Percentiles rank a stretch among this genome's conserved stretches.
Conservation (phyloP, 2,113 vertebrate genomes). For the Ovibos moschatus region DNA sequence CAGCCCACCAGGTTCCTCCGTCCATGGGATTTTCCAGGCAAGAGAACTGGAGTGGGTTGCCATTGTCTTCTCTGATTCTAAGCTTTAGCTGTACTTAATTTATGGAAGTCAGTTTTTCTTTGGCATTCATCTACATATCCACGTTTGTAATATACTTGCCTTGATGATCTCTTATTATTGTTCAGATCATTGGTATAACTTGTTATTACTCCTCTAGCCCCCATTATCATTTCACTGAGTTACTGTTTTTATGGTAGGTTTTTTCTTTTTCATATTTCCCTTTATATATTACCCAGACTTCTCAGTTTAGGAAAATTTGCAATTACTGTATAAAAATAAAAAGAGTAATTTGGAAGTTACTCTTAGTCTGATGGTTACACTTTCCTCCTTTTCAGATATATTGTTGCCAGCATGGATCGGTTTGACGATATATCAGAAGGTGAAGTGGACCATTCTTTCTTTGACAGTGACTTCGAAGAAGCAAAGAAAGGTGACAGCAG, state of each 20-base stretch:
- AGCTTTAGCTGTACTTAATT: neutral
- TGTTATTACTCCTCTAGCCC: neutral
- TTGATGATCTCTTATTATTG: neutral
- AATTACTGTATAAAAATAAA: neutral
- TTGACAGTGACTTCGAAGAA: slow-evolving; percentile 92
- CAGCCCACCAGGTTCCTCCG: too few relatives aligned
- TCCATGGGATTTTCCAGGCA: too few relatives aligned
- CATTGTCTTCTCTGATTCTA: neutral
- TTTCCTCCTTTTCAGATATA: slow-evolving; percentile 52
- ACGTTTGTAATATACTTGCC: neutral
- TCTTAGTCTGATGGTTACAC: neutral
- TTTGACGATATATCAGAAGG: slow-evolving; percentile 85
- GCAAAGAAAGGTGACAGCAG: slow-evolving; percentile 66
- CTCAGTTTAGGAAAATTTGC: neutral
- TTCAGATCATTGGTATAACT: neutral
- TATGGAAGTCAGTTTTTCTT: neutral
- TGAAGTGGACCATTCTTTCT: slow-evolving; percentile 97
- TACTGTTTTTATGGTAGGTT: neutral
- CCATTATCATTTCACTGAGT: neutral
- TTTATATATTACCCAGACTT: neutral
- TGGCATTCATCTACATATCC: neutral
- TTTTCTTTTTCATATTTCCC: neutral
- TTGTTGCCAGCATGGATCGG: slow-evolving; percentile 82
- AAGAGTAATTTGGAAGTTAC: neutral
- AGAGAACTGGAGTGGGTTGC: too few relatives aligned